These are phyloP conservation scores for Pseudococcus jackbeardsleyi DNA, from an alignment of 2,888 invertebrate species.

Conservation along the genomic window DNA sequence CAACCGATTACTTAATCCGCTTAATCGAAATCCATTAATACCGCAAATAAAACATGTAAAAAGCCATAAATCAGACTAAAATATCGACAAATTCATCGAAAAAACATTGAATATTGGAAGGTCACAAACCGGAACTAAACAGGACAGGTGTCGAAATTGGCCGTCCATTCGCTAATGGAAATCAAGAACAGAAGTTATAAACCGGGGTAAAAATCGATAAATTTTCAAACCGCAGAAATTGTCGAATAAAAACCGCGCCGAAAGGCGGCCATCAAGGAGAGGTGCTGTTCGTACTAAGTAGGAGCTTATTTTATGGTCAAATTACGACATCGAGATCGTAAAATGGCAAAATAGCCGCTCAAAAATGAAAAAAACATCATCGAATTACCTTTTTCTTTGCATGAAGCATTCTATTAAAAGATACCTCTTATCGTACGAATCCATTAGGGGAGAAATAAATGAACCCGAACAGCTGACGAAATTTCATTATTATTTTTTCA, in stretches of 20 bases:
- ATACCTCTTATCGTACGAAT: background rate
- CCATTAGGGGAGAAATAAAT: background rate
- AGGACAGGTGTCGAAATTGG: background rate
- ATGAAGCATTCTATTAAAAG: background rate
- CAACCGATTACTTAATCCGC: no score
- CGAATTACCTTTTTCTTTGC: background rate
- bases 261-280: background rate
- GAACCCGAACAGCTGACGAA: background rate
- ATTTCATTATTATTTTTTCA: background rate
- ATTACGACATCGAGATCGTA: conserved; percentile 16
- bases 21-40: background rate
- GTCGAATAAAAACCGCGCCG: background rate
- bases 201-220: background rate
- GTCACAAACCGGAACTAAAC: background rate
- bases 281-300: background rate
- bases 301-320: background rate
- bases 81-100: background rate
- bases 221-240: background rate
- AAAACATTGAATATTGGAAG: background rate
- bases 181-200: background rate
- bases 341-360: background rate
- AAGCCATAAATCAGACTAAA: background rate
- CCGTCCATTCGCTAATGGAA: background rate
- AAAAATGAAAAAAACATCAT: background rate
- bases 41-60: background rate